A percentile compares a stretch with the other conserved stretches of the same genome.
Evolutionary conservation across 2,888 invertebrate genomes (phyloP).

Genomic region (Limnephilus marmoratus): DNA sequence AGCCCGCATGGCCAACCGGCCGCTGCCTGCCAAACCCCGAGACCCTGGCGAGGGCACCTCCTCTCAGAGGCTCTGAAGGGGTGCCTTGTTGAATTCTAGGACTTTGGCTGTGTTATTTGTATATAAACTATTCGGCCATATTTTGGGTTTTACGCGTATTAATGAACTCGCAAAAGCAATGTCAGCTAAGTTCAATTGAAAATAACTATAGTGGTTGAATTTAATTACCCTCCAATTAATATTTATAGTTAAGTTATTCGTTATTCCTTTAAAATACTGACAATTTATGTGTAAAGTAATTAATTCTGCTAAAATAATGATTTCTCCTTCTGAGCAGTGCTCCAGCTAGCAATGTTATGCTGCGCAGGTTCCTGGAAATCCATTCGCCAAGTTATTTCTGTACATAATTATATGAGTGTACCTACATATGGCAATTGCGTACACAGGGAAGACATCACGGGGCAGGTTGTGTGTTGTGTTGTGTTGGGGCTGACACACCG

Average conservation of each 20-base stretch:
- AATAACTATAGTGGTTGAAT: neutral
- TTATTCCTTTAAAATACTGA: neutral
- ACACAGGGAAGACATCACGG: neutral
- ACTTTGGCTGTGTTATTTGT: neutral
- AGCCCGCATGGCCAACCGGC: conserved; percentile 81
- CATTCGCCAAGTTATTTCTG: neutral
- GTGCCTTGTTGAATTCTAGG: neutral
- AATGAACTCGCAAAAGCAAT: neutral
- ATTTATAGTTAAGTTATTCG: neutral
- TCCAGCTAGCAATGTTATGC: neutral
- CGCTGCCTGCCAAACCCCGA: conserved; percentile 82
- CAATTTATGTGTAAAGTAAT: neutral
- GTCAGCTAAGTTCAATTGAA: neutral
- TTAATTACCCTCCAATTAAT: neutral
- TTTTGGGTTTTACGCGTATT: conserved; percentile 2
- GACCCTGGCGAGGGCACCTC: conserved; percentile 75
- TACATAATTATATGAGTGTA: neutral
- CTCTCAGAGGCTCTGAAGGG: conserved; percentile 67
- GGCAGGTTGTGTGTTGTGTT: neutral
- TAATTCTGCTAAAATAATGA: neutral
- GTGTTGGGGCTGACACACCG: neutral
- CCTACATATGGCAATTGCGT: neutral
- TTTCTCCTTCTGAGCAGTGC: neutral
- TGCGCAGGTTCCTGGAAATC: neutral
- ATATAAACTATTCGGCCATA: conserved; percentile 21